Base-by-base conservation (phyloP, 2,888 invertebrate species). In the Lamproptera curius region DNA sequence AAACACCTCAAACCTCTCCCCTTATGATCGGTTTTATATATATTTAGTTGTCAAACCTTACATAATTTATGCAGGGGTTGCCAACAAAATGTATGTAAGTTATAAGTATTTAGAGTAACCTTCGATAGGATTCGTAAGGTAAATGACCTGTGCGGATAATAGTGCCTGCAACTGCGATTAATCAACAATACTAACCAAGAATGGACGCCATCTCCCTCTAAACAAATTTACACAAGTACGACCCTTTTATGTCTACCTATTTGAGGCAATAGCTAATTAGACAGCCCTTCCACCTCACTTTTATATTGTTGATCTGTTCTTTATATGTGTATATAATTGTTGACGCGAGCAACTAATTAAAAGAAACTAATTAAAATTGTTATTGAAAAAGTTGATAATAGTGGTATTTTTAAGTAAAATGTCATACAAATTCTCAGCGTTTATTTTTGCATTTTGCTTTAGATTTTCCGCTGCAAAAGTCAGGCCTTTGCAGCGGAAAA, bases 231-330 rank as follows among this genome's bases (percentile, higher is more conserved):
- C 28, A 41, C 17, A 35, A n/a, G 42, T 35, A 23, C 10, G 11
- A 20, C 35, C 35, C 35, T 42, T n/a, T 26, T 35, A 34, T 34
- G 31, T 23, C 20, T 34, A 35, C 35, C 6, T 23, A 23, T 34
- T 17, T 13, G 9, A 33, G 33, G 14, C 2, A 17, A 35, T 23
- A 17, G 20, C 16, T 42, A 20, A 35, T 42, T 42, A 35, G 35
- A 42, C 5, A 34, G 17, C 34, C 34, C 34, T 34, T 4, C 68
- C n/a, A 33, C n/a, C 8, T 23, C 8, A 23, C 8, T 23, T 23
- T 23, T 23, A 23, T 23, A 23, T 23, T 23, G 23, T 6, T 23
- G 8, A 4, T 4, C 23, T 6, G 5, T 8, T 23, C 8, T 23
- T 23, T 23, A 23, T 8, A n/a, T n/a, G n/a, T n/a, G n/a, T n/a